Evolutionary conservation across 2,888 invertebrate species (phyloP).

Genomic region (Melinaea menophilus): DNA sequence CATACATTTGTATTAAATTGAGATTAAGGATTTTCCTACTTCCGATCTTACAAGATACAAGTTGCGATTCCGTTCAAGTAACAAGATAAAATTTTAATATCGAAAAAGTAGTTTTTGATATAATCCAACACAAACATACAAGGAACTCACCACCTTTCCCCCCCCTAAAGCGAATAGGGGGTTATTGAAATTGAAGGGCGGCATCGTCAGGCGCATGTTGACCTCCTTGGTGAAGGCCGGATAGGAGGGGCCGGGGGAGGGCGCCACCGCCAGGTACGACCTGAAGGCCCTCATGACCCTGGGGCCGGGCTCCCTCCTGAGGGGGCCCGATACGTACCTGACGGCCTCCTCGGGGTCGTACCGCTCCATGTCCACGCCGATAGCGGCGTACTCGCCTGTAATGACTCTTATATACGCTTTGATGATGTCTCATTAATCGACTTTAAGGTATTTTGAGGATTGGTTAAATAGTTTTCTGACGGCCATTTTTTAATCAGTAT

Average conservation of each 20-base stretch:
- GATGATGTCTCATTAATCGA: too few species aligned
- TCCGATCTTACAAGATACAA: too few species aligned
- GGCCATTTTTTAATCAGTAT: too few species aligned
- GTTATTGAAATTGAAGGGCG: conserved; percentile 93
- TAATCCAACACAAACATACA: too few species aligned
- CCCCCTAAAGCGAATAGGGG: conserved; percentile 85
- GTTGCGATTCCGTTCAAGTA: too few species aligned
- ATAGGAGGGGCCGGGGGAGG: conserved; percentile 85
- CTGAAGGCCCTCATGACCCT: conserved; percentile 84
- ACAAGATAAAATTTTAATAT: too few species aligned
- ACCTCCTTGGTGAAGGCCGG: conserved; percentile 86
- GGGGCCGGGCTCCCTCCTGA: conserved; percentile 80
- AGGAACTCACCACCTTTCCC: conserved; percentile 80
- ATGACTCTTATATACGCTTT: background rate
- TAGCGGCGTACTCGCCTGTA: conserved; percentile 92
- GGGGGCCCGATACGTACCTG: conserved; percentile 87
- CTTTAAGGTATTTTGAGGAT: too few species aligned
- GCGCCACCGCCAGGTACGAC: conserved; percentile 89
- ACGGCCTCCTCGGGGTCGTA: conserved; percentile 88
- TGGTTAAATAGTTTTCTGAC: too few species aligned
- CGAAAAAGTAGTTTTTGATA: too few species aligned
- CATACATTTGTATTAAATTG: too few species aligned
- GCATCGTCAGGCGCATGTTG: conserved; percentile 88
- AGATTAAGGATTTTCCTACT: too few species aligned
- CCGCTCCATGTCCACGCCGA: conserved; percentile 93